Evolutionary conservation across 2,888 invertebrate genomes (phyloP).

Genomic region (Apamea crenata): DNA sequence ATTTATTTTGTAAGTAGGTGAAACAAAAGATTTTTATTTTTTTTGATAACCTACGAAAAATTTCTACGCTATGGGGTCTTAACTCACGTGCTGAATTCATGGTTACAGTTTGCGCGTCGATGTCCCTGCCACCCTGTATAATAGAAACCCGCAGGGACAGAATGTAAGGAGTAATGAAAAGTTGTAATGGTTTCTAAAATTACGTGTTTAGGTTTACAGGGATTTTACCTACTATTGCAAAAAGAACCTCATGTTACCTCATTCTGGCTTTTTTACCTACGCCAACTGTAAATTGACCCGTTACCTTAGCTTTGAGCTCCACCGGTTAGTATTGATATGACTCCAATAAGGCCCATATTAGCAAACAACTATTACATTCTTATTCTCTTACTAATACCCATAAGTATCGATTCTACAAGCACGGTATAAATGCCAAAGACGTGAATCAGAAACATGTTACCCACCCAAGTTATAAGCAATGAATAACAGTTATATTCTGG

Average conservation of each 20-base stretch:
- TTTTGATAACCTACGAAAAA: no score
- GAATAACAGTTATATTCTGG: conserved; percentile 2
- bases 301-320: conserved; percentile 6
- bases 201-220: background rate
- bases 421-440: background rate
- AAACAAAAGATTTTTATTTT: no score
- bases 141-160: background rate
- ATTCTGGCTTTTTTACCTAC: background rate
- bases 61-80: no score
- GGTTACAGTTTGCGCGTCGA: no score
- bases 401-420: background rate
- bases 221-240: background rate
- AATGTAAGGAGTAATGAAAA: background rate
- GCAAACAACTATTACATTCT: conserved; percentile 17
- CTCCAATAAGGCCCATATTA: conserved; percentile 1
- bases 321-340: conserved; percentile 2
- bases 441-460: conserved; percentile 29
- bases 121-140: no score
- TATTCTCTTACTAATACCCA: background rate
- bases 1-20: no score
- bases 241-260: background rate
- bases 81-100: no score
- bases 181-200: background rate
- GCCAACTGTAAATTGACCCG: conserved; percentile 8
- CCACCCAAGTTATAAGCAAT: background rate